Evolutionary conservation across 2,113 vertebrate genomes (phyloP).

Genomic region (Phoxinus phoxinus): DNA sequence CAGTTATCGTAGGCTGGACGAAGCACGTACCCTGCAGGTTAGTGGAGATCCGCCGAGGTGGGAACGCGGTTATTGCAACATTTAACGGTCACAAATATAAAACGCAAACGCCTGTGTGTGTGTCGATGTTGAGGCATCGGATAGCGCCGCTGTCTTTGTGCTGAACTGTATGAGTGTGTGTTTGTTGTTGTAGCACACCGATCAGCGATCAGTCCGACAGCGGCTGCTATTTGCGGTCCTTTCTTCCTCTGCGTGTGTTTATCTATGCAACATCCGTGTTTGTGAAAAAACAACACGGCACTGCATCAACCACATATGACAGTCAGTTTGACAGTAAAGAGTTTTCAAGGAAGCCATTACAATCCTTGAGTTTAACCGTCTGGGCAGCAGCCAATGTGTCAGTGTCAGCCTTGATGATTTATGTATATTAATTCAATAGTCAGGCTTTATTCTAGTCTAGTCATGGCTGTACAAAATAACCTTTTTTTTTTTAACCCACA

Average conservation of each 20-base stretch:
- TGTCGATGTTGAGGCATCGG: constrained; percentile 6
- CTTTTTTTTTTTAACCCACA: background rate
- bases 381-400: constrained; percentile 9
- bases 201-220: constrained; percentile 13
- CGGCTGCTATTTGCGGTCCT: constrained; percentile 4
- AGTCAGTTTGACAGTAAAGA: constrained; percentile 5
- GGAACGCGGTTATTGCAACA: too few relatives aligned
- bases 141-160: constrained; percentile 52
- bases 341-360: background rate
- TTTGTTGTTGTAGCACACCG: constrained; percentile 46
- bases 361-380: background rate
- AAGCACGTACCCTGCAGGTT: constrained; percentile 84
- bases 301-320: background rate
- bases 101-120: background rate
- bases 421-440: background rate
- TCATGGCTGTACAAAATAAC: background rate
- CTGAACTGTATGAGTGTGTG: constrained; percentile 6
- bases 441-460: background rate
- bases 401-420: constrained; percentile 15
- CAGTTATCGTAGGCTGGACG: constrained; percentile 78
- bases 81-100: background rate
- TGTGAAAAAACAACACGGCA: background rate
- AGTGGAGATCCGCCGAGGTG: constrained; percentile 11
- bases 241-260: background rate
- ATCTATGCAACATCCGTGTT: constrained; percentile 1